Conservation (phyloP, 1,140 invertebrate species). For the Hyphantria cunea region DNA sequence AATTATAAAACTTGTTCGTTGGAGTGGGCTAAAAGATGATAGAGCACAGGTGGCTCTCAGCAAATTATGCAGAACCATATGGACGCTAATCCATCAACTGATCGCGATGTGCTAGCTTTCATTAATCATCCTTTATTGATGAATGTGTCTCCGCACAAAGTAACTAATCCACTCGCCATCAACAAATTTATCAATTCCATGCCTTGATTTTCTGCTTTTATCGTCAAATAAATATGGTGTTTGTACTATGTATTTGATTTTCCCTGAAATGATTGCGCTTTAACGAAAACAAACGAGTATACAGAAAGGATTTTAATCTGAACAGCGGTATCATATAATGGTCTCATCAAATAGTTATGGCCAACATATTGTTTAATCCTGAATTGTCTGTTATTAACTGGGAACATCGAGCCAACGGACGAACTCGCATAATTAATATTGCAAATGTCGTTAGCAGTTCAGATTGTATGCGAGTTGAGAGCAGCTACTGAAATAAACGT, state of each 20-base stretch:
- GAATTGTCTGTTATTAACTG: slow-evolving; percentile 67
- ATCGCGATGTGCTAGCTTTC: slow-evolving; percentile 62
- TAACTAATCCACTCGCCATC: slow-evolving; percentile 53
- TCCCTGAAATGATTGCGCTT: too few relatives aligned
- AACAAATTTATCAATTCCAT: slow-evolving; percentile 48
- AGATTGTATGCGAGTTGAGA: slow-evolving; percentile 19
- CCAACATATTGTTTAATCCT: slow-evolving; percentile 62
- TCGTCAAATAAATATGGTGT: neutral
- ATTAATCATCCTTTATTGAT: slow-evolving; percentile 80
- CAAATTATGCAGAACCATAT: slow-evolving; percentile 76
- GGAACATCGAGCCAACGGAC: slow-evolving; percentile 51
- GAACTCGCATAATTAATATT: slow-evolving; percentile 74
- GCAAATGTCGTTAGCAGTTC: slow-evolving; percentile 71
- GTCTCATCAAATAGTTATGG: slow-evolving; percentile 58
- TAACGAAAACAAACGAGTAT: too few relatives aligned
- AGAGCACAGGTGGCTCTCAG: slow-evolving; percentile 59
- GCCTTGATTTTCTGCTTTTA: slow-evolving; percentile 40
- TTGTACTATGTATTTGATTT: too few relatives aligned
- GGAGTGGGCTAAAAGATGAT: slow-evolving; percentile 39
- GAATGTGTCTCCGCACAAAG: slow-evolving; percentile 73
- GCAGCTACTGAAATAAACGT: neutral
- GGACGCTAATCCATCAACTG: slow-evolving; percentile 77
- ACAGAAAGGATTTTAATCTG: too few relatives aligned
- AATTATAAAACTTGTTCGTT: slow-evolving; percentile 27
- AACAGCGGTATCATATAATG: too few relatives aligned